These are phyloP conservation scores for Phania funesta DNA, from an alignment of 2,888 invertebrate genomes.

Conservation along the genomic window DNA sequence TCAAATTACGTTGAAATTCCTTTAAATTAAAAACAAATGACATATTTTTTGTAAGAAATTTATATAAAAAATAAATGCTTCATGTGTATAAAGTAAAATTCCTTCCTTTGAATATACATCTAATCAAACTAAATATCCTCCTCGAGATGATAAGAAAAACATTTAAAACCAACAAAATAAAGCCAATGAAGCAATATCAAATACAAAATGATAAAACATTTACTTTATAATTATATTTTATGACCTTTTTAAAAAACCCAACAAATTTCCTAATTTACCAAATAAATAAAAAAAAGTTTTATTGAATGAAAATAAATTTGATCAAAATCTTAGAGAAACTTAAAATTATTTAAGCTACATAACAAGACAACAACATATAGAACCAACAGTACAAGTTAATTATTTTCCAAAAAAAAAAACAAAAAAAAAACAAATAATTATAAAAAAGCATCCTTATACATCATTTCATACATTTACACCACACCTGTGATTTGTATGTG, in stretches of 20 bases:
- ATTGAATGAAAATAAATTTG: conserved; percentile 23
- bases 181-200: conserved; percentile 46
- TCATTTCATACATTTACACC: conserved; percentile 52
- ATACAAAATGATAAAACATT: conserved; percentile 28
- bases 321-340: conserved; percentile 38
- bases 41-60: not conserved
- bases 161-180: not conserved
- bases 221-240: conserved; percentile 16
- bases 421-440: conserved; percentile 2
- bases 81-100: conserved; percentile 25
- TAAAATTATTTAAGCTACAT: conserved; percentile 32
- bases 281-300: not conserved
- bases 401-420: conserved; percentile 49
- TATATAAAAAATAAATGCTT: not conserved
- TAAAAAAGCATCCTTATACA: conserved; percentile 34
- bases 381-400: conserved; percentile 64
- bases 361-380: conserved; percentile 45
- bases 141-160: not conserved
- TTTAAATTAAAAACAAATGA: not conserved
- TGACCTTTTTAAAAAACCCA: not conserved
- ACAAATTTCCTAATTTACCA: conserved; percentile 8
- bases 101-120: conserved; percentile 19
- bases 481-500: conserved; percentile 58
- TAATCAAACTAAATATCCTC: not conserved
- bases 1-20: not conserved